Evolutionary conservation across 2,797 vertebrate species (phyloP).

Genomic region (Lacerta viridis): DNA sequence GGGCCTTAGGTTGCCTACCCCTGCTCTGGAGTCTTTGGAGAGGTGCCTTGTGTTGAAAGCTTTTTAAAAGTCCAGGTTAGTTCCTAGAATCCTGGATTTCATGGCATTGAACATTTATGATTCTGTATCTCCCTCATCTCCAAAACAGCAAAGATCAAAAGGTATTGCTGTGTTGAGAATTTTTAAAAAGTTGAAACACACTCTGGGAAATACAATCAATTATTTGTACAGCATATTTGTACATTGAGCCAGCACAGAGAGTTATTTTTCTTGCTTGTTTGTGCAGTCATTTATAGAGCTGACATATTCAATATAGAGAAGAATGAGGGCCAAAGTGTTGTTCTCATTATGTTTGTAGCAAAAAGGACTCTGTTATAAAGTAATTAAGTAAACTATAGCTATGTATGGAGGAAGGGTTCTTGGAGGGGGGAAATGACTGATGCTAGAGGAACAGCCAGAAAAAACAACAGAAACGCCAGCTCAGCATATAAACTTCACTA

Average conservation of each 20-base stretch:
- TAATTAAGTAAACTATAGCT: background rate
- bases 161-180: background rate
- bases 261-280: background rate
- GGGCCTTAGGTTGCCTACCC: no score
- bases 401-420: background rate
- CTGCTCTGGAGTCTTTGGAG: no score
- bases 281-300: background rate
- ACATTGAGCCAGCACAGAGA: background rate
- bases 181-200: background rate
- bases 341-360: conserved; percentile 5
- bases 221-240: background rate
- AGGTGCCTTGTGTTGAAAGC: no score
- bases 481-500: conserved; percentile 12
- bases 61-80: no score
- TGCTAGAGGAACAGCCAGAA: background rate
- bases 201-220: background rate
- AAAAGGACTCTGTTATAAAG: conserved; percentile 5
- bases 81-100: background rate
- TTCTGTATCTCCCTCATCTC: background rate
- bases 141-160: background rate
- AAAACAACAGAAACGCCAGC: conserved; percentile 13
- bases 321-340: background rate
- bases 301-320: background rate
- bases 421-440: background rate
- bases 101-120: background rate